Percentiles rank a stretch among this genome's conserved stretches.
Evolutionary conservation across 2,888 invertebrate genomes (phyloP).

Genomic region (Nasonia oneida): DNA sequence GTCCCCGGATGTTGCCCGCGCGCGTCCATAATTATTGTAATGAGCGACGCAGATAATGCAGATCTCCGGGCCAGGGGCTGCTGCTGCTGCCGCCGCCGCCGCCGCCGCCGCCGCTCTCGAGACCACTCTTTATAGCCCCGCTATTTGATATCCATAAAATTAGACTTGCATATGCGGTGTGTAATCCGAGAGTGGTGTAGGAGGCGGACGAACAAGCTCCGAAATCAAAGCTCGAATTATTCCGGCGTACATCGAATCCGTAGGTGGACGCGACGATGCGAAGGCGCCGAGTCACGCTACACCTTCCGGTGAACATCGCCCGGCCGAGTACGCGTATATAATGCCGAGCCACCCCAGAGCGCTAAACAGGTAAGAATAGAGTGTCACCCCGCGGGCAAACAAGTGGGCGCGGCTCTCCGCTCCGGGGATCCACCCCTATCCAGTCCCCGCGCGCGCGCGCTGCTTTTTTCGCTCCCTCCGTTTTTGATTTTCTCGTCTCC

Average conservation of each 20-base stretch:
- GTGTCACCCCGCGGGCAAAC: slow-evolving; percentile 71
- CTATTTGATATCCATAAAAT: background rate
- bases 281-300: slow-evolving; percentile 52
- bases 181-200: background rate
- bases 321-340: background rate
- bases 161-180: background rate
- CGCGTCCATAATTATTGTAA: slow-evolving; percentile 64
- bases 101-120: background rate
- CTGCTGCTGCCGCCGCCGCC: background rate
- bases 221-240: slow-evolving; percentile 38
- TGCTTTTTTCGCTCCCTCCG: slow-evolving; percentile 39
- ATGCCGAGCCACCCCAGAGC: slow-evolving; percentile 51
- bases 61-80: background rate
- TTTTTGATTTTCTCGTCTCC: background rate
- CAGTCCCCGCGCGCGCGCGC: background rate
- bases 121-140: background rate
- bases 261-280: background rate
- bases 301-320: background rate
- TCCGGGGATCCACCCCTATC: slow-evolving; percentile 47
- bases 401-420: slow-evolving; percentile 72
- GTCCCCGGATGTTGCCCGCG: slow-evolving; percentile 62
- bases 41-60: slow-evolving; percentile 48
- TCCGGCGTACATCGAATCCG: background rate
- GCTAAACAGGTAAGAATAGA: slow-evolving; percentile 72
- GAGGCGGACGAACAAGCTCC: background rate